Evolutionary conservation across 2,888 invertebrate genomes (phyloP), one percentile per base, ranked within the genome.

Genomic region (Deilephila elpenor): DNA sequence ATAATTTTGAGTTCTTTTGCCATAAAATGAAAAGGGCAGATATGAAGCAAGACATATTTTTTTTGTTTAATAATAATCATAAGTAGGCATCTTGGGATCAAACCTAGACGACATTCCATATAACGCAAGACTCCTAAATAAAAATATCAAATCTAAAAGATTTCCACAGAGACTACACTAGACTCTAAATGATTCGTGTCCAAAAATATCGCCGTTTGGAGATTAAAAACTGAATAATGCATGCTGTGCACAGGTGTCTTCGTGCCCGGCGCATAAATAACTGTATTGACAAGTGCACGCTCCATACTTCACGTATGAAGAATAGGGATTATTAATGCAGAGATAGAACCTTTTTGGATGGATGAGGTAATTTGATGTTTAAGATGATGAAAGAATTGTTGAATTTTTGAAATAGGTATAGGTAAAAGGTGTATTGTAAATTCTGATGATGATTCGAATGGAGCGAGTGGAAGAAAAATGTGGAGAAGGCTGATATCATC

Each of bases 201-300:
- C 44, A 44, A 67, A 70, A 60, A 44, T 60, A 25, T 37, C 32
- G 19, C 70, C 71, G 56, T 20, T 60, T 53, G 67, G n/a, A 59
- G 73, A 53, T 60, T 71, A 70, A 72, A 74, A 72, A 71, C 70
- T 62, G 74, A 79, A 76, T 64, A 78, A 82, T 78, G 77, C 75
- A 76, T 74, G 37, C 25, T 7, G 14, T 51, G 51, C 51, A 25
- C 67, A 67, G 64, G 64, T 64, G 64, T 74, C 74, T 64, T 32
- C 70, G 6, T 67, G 51, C 25, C 14, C 5, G 17, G 34, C 37
- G 25, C 44, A 44, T 67, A 67, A 82, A 81, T 82, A 77, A 79
- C 76, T 76, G 77, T 82, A 83, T 81, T 81, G 67, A 25, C 67
- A 67, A 64, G 37, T 51, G 67, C 44, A 67, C 20, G 25, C 7